phyloP scores from a whole-genome alignment of 2,888 invertebrate genomes.

The Hartigia nigra region DNA sequence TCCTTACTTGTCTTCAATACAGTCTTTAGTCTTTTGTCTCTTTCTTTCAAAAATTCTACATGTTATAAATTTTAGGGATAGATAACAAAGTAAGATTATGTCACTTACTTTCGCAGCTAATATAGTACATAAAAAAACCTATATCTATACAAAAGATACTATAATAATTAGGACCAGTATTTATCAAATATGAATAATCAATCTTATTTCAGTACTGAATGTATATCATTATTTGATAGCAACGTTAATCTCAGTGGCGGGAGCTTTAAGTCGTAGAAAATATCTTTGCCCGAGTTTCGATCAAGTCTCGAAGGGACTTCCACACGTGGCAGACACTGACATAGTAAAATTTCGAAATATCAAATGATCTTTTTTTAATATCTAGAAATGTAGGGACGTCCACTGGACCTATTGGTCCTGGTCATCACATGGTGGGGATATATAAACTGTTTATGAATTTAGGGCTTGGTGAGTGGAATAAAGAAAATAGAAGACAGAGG shows the following conservation, averaged over 20 bases:
- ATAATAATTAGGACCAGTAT: no score
- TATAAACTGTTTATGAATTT: neutral
- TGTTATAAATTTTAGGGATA: no score
- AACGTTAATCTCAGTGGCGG: neutral
- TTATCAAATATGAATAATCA: no score
- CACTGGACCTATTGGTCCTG: neutral
- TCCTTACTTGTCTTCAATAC: no score
- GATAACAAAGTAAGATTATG: no score
- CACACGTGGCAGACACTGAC: neutral
- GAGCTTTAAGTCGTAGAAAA: neutral
- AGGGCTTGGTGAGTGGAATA: neutral
- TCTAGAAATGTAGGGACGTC: neutral
- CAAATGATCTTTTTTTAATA: neutral
- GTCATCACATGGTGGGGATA: neutral
- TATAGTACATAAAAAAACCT: no score
- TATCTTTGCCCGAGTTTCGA: neutral
- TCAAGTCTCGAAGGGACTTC: neutral
- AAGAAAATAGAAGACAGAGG: constrained; percentile 1
- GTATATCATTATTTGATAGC: neutral
- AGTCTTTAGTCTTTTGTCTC: no score
- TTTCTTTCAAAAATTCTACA: no score
- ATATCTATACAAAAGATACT: no score
- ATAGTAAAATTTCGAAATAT: neutral
- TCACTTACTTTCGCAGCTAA: no score
- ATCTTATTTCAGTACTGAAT: neutral